Evolutionary conservation across 2,113 vertebrate genomes (phyloP), one percentile per base, ranked within the genome.

Genomic region (Tretioscincus oriximinensis): DNA sequence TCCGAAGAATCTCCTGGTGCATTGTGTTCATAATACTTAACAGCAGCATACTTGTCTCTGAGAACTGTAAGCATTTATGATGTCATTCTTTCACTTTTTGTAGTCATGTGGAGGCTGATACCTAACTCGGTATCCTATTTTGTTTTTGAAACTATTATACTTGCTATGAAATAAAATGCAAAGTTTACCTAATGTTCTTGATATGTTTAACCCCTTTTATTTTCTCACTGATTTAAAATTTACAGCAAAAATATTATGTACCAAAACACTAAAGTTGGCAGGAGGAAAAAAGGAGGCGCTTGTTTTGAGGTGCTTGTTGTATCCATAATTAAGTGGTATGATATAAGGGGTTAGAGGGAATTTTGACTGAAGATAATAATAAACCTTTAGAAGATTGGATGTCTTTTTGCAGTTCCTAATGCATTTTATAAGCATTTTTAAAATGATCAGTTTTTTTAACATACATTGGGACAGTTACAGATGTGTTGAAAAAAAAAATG

Each of bases 111-210:
- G 79, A 90, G 90, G 88, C 88, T 90, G 91, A 92, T 91, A 90
- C 88, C 80, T 83, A 94, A 91, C 89, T 81, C 86, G 12, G 76
- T 92, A 76, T 94, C 94, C 92, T 93, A 87, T 86, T 92, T 94
- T 92, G 92, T 90, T 92, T 91, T 95, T 94, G 91, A 91, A 93
- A 95, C 80, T 91, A 75, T 73, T 96, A 94, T 95, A 94, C 85
- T 95, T 95, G 95, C 85, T 89, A 95, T 94, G 90, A 93, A 95
- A 93, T 95, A 93, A 95, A 94, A 91, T 80, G 93, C 77, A 92
- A 94, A 92, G 85, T 86, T 93, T 82, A 94, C 91, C 68, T 94
- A 94, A 87, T 93, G 92, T 92, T 93, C 93, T 93, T 91, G 92
- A 92, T 95, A 10, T 84, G 77, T 69, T 14, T 31, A 26, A 8